phyloP scores from a whole-genome alignment of 2,888 invertebrate species.

The Agrochola circellaris region DNA sequence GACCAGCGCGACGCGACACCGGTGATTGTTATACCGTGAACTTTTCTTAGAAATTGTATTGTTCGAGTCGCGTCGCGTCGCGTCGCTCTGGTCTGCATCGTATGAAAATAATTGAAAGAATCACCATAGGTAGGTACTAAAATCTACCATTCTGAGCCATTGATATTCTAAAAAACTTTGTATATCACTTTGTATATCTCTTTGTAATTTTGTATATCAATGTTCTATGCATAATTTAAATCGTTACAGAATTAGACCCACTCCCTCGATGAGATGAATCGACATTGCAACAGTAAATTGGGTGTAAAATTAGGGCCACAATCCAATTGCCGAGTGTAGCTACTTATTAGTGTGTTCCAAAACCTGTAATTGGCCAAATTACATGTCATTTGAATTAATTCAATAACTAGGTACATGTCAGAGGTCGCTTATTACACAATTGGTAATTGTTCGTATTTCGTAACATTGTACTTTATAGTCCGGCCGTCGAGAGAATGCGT shows the following conservation, averaged over 20 bases:
- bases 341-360: conserved; percentile 29
- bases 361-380: conserved; percentile 33
- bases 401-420: conserved; percentile 20
- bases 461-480: background rate
- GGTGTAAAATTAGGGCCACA: conserved; percentile 17
- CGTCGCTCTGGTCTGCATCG: too few species aligned
- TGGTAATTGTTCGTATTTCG: background rate
- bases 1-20: too few species aligned
- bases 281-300: conserved; percentile 8
- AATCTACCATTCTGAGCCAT: too few species aligned
- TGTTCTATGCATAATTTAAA: background rate
- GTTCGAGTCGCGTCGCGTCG: too few species aligned
- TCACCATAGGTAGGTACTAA: too few species aligned
- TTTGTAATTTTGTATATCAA: too few species aligned
- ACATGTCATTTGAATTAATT: conserved; percentile 28
- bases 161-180: too few species aligned
- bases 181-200: too few species aligned
- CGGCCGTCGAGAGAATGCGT: too few species aligned
- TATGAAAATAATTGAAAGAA: background rate
- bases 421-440: conserved; percentile 6
- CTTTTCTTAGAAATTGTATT: too few species aligned
- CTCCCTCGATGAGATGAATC: background rate
- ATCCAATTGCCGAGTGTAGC: conserved; percentile 9
- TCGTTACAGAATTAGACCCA: background rate
- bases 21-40: too few species aligned